phyloP scores from a whole-genome alignment of 2,888 invertebrate genomes.

The Napeogenes inachia region DNA sequence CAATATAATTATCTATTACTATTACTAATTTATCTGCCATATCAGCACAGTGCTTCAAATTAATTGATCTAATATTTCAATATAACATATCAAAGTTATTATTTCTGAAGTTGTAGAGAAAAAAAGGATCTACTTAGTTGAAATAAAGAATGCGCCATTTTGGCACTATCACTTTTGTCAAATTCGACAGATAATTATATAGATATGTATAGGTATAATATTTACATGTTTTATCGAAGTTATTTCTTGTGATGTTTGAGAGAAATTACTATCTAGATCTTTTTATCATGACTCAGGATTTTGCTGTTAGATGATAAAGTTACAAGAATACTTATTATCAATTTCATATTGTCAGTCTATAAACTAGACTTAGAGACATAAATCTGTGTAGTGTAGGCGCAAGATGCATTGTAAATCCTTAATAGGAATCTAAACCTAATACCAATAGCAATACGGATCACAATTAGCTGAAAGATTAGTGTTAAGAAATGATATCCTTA shows the following conservation, averaged over 20 bases:
- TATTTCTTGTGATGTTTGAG: slow-evolving; percentile 1
- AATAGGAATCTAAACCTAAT: slow-evolving; percentile 13
- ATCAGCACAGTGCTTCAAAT: no score
- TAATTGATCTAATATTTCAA: no score
- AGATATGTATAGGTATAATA: no score
- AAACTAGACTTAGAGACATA: slow-evolving; percentile 29
- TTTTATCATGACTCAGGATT: slow-evolving; percentile 2
- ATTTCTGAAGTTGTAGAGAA: no score
- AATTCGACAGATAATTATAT: not conserved
- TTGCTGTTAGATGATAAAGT: slow-evolving; percentile 14
- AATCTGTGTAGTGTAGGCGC: slow-evolving; percentile 32
- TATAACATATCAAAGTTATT: no score
- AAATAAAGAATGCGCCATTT: not conserved
- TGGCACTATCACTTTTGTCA: not conserved
- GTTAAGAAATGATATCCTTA: slow-evolving; percentile 2
- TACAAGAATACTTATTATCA: slow-evolving; percentile 29
- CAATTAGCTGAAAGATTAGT: not conserved
- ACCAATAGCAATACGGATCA: not conserved
- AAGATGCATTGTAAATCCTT: slow-evolving; percentile 16
- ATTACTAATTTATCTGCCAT: no score
- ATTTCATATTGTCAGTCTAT: slow-evolving; percentile 27
- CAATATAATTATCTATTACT: no score
- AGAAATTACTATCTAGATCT: slow-evolving; percentile 9
- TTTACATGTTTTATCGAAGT: not conserved
- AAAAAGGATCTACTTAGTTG: no score